Evolutionary conservation across 2,797 vertebrate genomes (phyloP).

Genomic region (Aulostomus chinensis): DNA sequence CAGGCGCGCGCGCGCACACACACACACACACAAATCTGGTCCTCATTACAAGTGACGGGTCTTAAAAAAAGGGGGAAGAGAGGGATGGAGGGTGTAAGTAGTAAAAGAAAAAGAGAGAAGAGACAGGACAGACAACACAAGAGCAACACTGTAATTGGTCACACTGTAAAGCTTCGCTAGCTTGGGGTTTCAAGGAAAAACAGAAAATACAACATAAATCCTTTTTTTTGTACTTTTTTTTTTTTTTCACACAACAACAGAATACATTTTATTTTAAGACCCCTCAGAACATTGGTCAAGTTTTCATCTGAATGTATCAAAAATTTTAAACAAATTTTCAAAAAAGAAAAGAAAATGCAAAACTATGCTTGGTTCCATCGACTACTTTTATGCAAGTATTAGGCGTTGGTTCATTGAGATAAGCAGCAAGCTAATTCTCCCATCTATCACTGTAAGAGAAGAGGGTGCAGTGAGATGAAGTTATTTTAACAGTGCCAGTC

Average conservation of each 20-base stretch:
- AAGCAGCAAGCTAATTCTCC: too few species aligned
- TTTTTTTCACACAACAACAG: slow-evolving; percentile 19
- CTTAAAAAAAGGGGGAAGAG: slow-evolving; percentile 63
- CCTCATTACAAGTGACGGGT: slow-evolving; percentile 95
- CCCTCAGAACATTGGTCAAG: slow-evolving; percentile 2
- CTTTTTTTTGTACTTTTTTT: slow-evolving; percentile 20
- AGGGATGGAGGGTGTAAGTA: slow-evolving; percentile 45
- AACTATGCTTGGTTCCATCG: too few species aligned
- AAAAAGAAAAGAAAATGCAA: too few species aligned
- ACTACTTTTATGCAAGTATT: too few species aligned
- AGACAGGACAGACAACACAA: slow-evolving; percentile 56
- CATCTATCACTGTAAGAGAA: too few species aligned
- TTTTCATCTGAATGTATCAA: too few species aligned
- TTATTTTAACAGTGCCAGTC: too few species aligned
- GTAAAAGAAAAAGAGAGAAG: slow-evolving; percentile 29
- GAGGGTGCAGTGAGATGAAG: too few species aligned
- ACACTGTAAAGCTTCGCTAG: slow-evolving; percentile 69
- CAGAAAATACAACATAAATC: slow-evolving; percentile 26
- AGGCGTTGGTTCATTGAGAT: too few species aligned
- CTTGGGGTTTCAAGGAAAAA: slow-evolving; percentile 49
- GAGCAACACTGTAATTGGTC: slow-evolving; percentile 87
- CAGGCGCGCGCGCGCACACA: slow-evolving; percentile 15
- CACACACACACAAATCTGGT: slow-evolving; percentile 77
- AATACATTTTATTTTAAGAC: slow-evolving; percentile 43
- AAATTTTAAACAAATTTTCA: too few species aligned